These are phyloP conservation scores for Toxostoma redivivum DNA, from an alignment of 2,113 vertebrate genomes.

Conservation along the genomic window DNA sequence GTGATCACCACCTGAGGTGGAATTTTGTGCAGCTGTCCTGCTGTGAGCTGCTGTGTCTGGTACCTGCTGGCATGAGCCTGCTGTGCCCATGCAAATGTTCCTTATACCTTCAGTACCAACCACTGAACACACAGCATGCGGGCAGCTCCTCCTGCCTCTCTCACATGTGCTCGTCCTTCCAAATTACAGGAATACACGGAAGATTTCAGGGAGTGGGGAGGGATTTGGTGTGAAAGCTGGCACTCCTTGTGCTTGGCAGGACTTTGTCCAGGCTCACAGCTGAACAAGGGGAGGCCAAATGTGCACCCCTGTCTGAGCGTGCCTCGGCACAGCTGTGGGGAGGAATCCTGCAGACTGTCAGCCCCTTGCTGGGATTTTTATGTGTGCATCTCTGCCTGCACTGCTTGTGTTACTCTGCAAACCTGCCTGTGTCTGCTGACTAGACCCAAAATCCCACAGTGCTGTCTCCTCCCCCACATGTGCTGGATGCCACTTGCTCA, in stretches of 20 bases:
- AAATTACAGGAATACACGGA: fast-evolving
- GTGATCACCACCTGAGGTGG: fast-evolving
- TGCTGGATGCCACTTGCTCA: not conserved
- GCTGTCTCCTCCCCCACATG: fast-evolving
- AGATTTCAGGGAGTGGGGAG: not conserved
- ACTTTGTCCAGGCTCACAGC: not conserved
- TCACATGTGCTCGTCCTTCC: not conserved
- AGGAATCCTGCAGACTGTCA: not conserved
- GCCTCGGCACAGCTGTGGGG: not conserved
- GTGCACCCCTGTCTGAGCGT: not conserved
- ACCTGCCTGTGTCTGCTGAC: not conserved
- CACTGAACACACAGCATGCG: fast-evolving
- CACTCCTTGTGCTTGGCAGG: not conserved
- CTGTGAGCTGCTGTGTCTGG: not conserved
- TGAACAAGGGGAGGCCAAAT: not conserved
- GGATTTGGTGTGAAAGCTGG: not conserved
- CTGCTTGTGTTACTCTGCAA: not conserved
- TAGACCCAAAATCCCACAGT: not conserved
- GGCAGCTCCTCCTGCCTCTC: not conserved
- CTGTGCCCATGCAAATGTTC: not conserved
- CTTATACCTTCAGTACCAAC: fast-evolving
- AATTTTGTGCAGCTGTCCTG: not conserved
- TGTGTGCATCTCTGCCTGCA: not conserved
- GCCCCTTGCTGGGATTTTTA: not conserved
- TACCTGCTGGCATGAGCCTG: not conserved